Conservation (phyloP, 2,888 invertebrate genomes). For the Eupithecia pulchellata region DNA sequence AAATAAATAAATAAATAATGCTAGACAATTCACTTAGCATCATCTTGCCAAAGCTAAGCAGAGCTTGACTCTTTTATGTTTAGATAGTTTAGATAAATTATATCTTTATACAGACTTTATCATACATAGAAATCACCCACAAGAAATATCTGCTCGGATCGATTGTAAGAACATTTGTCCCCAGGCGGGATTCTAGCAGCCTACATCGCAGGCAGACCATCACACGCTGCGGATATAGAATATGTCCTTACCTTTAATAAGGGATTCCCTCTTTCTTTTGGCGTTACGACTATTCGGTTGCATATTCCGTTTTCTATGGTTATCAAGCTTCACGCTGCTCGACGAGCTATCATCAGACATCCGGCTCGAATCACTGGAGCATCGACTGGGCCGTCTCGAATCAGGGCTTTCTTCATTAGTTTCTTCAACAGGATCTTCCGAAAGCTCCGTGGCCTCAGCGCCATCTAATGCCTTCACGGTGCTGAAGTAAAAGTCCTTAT, state of each 20-base stretch:
- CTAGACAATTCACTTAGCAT: no score
- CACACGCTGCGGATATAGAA: no score
- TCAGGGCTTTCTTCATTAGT: slow-evolving; percentile 65
- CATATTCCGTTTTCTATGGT: slow-evolving; percentile 70
- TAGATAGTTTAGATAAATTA: no score
- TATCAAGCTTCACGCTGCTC: slow-evolving; percentile 67
- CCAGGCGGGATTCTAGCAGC: no score
- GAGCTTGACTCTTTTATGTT: no score
- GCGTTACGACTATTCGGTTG: slow-evolving; percentile 35
- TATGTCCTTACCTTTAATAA: slow-evolving; percentile 55
- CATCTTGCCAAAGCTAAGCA: no score
- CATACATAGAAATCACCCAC: no score
- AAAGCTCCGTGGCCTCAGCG: slow-evolving; percentile 68
- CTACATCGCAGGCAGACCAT: no score
- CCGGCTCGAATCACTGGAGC: slow-evolving; percentile 78
- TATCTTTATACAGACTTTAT: no score
- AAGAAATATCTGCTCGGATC: no score
- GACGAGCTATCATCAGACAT: slow-evolving; percentile 79
- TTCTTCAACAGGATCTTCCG: slow-evolving; percentile 59
- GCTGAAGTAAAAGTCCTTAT: slow-evolving; percentile 80
- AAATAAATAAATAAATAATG: no score
- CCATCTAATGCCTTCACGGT: slow-evolving; percentile 79
- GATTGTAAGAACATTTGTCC: no score
- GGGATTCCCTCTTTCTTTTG: slow-evolving; percentile 64
- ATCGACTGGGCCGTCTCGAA: slow-evolving; percentile 74